Base-by-base conservation (phyloP, 2,113 vertebrate species). In the Oryzias woworae region DNA sequence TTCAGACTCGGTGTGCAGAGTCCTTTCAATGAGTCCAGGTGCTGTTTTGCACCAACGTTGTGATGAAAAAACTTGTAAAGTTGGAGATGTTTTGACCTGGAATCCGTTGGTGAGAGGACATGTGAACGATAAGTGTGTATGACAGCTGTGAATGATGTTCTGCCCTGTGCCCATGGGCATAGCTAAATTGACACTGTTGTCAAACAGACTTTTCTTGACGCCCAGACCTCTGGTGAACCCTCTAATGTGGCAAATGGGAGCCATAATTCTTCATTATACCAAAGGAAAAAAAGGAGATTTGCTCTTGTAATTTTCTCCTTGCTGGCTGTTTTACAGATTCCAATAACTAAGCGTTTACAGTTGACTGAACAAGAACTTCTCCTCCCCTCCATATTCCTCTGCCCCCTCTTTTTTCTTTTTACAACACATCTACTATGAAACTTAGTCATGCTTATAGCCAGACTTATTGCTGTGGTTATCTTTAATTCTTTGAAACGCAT, bases 401-500 rank as follows among this genome's bases (percentile, higher is more conserved):
- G 42, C 74, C 48, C 48, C 58, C 69, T 69, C 80, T 62, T 53
- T 72, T 70, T 66, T 58, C 69, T 77, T 82, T 84, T 89, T 87
- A 53, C 87, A 91, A 85, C 91, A 90, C 77, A 67, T 82, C 75
- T 89, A 88, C 93, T 93, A 92, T 93, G 92, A 94, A 94, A 95
- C 92, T 90, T 89, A 93, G 91, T 90, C 88, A 94, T 81, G 93
- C 93, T 96, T 95, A 94, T 94, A 95, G 92, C 87, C 89, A 94
- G 95, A 96, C 94, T 95, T 97, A 95, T 94, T 95, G 94, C 95
- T 91, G 91, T 93, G 92, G 94, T 96, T 96, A 96, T 95, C 94
- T 95, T 94, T 96, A 96, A 96, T 95, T 96, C 95, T 96, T 96
- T 94, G 91, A 95, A 96, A 97, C 96, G 93, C 92, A 96, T 96